phyloP scores from a whole-genome alignment of 2,888 invertebrate genomes.

The Cecidostiba fungosa region DNA sequence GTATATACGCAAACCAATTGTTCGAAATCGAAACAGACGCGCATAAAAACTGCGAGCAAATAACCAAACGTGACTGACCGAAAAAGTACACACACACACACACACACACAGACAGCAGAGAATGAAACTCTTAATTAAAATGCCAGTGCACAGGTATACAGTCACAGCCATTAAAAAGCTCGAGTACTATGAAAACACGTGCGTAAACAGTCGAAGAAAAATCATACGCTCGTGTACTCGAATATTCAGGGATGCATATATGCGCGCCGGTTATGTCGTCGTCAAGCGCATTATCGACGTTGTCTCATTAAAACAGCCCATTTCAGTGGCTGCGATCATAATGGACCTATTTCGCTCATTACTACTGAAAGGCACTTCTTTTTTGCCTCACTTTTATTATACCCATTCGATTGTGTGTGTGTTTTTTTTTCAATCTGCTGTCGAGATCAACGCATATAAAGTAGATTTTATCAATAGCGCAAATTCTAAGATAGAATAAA shows the following conservation, averaged over 20 bases:
- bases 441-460: too few relatives aligned
- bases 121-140: slow-evolving; percentile 14
- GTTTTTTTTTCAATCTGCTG: neutral
- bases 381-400: neutral
- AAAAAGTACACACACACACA: too few relatives aligned
- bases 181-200: neutral
- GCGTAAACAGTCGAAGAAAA: neutral
- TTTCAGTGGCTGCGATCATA: neutral
- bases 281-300: neutral
- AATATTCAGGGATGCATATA: too few relatives aligned
- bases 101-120: too few relatives aligned
- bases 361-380: neutral
- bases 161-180: slow-evolving; percentile 7
- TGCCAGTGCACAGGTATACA: neutral
- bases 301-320: neutral
- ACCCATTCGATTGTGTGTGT: neutral
- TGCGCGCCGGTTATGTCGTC: too few relatives aligned
- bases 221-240: too few relatives aligned
- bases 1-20: too few relatives aligned
- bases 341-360: neutral
- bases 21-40: too few relatives aligned
- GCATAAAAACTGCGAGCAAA: too few relatives aligned
- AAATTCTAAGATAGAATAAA: too few relatives aligned
- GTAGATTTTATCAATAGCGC: too few relatives aligned
- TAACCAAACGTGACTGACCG: too few relatives aligned